Evolutionary conservation across 2,888 invertebrate species (phyloP).

Genomic region (Enoplolaimus lenunculus): DNA sequence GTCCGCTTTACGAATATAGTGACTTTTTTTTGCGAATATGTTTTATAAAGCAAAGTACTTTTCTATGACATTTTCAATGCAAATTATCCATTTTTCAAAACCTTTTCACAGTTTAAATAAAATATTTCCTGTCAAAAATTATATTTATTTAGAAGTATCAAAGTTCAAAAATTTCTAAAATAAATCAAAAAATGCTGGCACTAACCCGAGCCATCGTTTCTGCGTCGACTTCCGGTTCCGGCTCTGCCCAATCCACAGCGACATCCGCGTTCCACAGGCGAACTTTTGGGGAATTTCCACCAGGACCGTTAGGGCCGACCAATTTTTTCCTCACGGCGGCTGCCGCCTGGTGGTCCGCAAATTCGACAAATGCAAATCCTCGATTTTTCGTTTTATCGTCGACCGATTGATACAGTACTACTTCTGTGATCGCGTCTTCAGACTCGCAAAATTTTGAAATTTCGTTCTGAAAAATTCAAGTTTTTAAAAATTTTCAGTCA

Average conservation of each 20-base stretch:
- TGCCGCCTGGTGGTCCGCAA: constrained; percentile 51
- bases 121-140: no score
- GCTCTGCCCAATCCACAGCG: constrained; percentile 43
- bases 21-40: no score
- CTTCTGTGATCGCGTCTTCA: constrained; percentile 33
- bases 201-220: constrained; percentile 53
- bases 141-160: no score
- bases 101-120: no score
- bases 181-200: no score
- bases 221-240: constrained; percentile 59
- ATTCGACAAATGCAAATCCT: constrained; percentile 72
- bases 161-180: no score
- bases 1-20: no score
- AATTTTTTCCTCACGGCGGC: constrained; percentile 42
- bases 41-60: no score
- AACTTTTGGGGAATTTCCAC: no score
- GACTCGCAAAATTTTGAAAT: neutral
- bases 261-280: constrained; percentile 12
- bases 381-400: constrained; percentile 54
- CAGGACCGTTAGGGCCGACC: neutral
- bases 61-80: no score
- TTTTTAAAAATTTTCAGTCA: no score
- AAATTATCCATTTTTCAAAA: no score
- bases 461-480: neutral
- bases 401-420: constrained; percentile 54